Conservation (phyloP, 2,113 vertebrate genomes). For the Anolis carolinensis region DNA sequence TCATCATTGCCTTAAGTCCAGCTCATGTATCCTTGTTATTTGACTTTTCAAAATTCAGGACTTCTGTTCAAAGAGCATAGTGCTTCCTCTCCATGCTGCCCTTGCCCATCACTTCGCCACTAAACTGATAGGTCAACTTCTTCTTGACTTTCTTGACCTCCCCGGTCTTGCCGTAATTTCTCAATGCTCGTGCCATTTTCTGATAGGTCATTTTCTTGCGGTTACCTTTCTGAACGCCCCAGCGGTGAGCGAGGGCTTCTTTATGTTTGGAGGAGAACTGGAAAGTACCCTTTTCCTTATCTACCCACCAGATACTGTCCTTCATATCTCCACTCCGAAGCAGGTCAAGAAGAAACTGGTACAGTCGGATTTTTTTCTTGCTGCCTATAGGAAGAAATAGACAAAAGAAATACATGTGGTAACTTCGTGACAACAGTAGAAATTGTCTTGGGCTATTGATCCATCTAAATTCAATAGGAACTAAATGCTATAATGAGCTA, state of each 20-base stretch:
- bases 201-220: slow-evolving; percentile 99
- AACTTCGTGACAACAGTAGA: not conserved
- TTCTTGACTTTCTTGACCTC: slow-evolving; percentile 99
- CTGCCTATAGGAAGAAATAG: slow-evolving; percentile 78
- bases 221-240: slow-evolving; percentile 98
- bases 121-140: slow-evolving; percentile 99
- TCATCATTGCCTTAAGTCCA: slow-evolving; percentile 54
- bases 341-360: slow-evolving; percentile 97
- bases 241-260: slow-evolving; percentile 92
- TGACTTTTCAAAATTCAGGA: slow-evolving; percentile 58
- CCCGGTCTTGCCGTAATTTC: slow-evolving; percentile 98
- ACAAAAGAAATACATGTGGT: slow-evolving; percentile 15
- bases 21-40: slow-evolving; percentile 58
- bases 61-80: slow-evolving; percentile 79
- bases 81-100: slow-evolving; percentile 84
- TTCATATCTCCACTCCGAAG: slow-evolving; percentile 96
- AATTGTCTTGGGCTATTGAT: not conserved
- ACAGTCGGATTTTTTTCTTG: slow-evolving; percentile 98
- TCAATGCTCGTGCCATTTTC: slow-evolving; percentile 97
- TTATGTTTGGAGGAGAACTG: slow-evolving; percentile 99
- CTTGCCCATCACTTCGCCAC: slow-evolving; percentile 93
- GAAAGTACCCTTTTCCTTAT: slow-evolving; percentile 97
- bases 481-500: not conserved
- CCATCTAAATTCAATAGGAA: not conserved
- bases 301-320: slow-evolving; percentile 99